phyloP scores from a whole-genome alignment of 2,797 vertebrate species.

The Nasua narica region DNA sequence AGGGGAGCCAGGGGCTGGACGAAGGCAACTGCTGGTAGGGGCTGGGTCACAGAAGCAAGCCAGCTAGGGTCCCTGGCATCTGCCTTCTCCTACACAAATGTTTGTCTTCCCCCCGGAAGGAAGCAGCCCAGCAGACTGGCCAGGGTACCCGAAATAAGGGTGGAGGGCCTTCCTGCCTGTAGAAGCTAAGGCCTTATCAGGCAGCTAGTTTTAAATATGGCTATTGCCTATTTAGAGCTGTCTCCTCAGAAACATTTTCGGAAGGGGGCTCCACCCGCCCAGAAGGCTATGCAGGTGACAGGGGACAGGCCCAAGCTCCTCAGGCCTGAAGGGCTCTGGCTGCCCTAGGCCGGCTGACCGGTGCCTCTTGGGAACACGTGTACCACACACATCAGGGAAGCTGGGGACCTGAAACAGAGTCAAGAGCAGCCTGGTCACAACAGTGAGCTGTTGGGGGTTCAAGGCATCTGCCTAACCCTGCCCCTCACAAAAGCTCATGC shows the following conservation, averaged over 20 bases:
- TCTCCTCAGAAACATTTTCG: background rate
- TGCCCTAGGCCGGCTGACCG: background rate
- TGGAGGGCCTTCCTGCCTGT: background rate
- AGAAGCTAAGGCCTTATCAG: background rate
- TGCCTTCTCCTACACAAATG: background rate
- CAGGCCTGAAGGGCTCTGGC: background rate
- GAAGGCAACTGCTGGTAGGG: background rate
- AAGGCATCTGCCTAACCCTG: background rate
- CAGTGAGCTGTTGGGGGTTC: background rate
- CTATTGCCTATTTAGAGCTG: background rate
- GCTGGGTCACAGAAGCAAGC: background rate
- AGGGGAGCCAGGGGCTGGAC: background rate
- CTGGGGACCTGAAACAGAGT: background rate
- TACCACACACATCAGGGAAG: rapidly evolving
- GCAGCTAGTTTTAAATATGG: background rate
- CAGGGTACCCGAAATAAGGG: background rate
- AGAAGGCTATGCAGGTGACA: background rate
- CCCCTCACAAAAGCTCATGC: background rate
- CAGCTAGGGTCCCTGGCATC: background rate
- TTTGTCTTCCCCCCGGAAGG: background rate
- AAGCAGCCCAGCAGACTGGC: background rate
- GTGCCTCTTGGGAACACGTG: background rate
- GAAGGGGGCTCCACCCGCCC: too few relatives aligned
- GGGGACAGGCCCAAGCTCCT: background rate
- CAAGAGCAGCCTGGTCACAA: background rate